Conservation (phyloP, 2,797 vertebrate genomes). For the Vespertilio murinus region DNA sequence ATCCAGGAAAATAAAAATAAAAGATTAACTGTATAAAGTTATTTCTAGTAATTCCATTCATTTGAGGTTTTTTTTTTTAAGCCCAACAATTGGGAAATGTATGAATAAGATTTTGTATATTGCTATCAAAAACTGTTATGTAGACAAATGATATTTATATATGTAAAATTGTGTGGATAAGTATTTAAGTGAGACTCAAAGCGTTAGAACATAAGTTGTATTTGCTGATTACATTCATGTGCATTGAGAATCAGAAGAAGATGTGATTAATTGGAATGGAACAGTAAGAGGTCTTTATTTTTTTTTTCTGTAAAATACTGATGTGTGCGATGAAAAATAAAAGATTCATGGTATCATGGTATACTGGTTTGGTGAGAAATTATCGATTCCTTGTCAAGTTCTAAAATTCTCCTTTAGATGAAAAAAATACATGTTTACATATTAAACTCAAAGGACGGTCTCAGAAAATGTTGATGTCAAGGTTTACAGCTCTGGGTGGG, state of each 20-base stretch:
- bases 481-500: not conserved
- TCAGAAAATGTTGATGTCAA: not conserved
- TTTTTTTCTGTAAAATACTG: slow-evolving; percentile 61
- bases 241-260: not conserved
- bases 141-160: not conserved
- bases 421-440: not conserved
- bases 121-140: slow-evolving; percentile 1
- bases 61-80: not conserved
- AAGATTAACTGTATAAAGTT: not conserved
- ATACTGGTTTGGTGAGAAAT: slow-evolving; percentile 47
- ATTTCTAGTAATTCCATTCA: not conserved
- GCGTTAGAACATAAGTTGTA: slow-evolving; percentile 45
- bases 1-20: slow-evolving; percentile 13
- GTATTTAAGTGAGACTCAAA: slow-evolving; percentile 15
- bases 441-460: slow-evolving; percentile 12
- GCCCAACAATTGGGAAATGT: not conserved
- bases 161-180: slow-evolving; percentile 37
- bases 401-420: slow-evolving; percentile 29
- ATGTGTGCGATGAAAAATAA: slow-evolving; percentile 63
- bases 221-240: slow-evolving; percentile 34
- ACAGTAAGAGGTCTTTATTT: slow-evolving; percentile 6
- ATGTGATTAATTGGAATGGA: slow-evolving; percentile 44
- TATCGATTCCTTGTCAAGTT: slow-evolving; percentile 34
- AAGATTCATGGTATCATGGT: slow-evolving; percentile 37
- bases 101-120: slow-evolving; percentile 36